Base-by-base conservation (phyloP, 2,113 vertebrate genomes). In the Sinocyclocheilus anophthalmus region DNA sequence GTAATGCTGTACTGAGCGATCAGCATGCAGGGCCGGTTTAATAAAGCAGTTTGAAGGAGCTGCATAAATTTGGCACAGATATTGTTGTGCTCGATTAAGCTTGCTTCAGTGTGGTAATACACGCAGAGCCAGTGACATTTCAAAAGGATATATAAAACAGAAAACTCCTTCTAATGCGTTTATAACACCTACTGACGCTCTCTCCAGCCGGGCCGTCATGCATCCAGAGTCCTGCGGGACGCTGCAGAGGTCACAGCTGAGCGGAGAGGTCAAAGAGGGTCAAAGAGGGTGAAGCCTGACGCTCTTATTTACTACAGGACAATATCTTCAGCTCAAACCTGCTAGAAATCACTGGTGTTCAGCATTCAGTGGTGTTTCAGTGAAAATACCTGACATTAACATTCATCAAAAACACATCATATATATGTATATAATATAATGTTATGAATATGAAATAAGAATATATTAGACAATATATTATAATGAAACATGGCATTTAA, bases 181-280 rank as follows among this genome's bases (percentile, higher is more conserved):
- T 9, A 1, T 37, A 26, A 26, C 61, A 65, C 61, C 61, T 13
- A 5, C n/a, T 65, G 61, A 26, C 67, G 37, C 67, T 70, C 67
- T 70, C 67, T 70, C 11, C 12, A 69, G n/a, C n/a, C 11, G 26
- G 48, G 45, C 9, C 45, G 10, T 48, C 45, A 3, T 48, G 2
- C n/a, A 48, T 48, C 45, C 45, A 48, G 45, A 48, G 45, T 76
- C 79, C 48, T 14, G 24, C 3, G 33, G n/a, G 77, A 65, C 42
- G 30, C 26, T 0, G 7, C 9, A 50, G 18, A 76, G 84, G 84
- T 83, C 63, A 55, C 73, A 86, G 80, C 55, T 79, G 63, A 88
- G 65, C 72, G 50, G n/a, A 12, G 26, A 37, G 84, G 72, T 85
- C 79, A 85, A 30, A 65, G 50, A 45, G 73, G 81, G 83, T 81